Conservation (phyloP, 1,140 invertebrate species). For the Calephelis nemesis region DNA sequence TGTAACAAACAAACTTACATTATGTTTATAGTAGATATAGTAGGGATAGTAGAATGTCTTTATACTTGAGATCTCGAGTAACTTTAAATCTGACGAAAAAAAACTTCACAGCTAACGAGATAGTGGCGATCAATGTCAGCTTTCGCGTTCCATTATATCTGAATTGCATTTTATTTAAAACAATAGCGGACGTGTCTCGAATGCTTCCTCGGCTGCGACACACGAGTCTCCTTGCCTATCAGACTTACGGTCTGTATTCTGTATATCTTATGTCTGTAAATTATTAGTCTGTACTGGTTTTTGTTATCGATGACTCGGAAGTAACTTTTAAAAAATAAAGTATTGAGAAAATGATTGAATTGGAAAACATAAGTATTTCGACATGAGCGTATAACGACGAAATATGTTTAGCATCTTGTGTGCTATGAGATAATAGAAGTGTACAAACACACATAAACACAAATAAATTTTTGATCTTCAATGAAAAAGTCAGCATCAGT, state of each 20-base stretch:
- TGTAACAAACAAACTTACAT: no score
- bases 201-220: slow-evolving; percentile 39
- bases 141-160: slow-evolving; percentile 39
- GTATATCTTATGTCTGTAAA: no score
- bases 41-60: no score
- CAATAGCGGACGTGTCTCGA: slow-evolving; percentile 52
- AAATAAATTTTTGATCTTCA: no score
- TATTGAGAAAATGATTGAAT: no score
- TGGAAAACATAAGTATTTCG: neutral
- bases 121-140: slow-evolving; percentile 36
- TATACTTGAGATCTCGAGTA: neutral
- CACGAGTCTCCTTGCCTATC: slow-evolving; percentile 36
- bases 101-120: slow-evolving; percentile 42
- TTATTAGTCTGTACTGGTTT: slow-evolving; percentile 24
- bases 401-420: no score
- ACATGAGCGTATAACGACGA: neutral
- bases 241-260: slow-evolving; percentile 23
- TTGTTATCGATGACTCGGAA: slow-evolving; percentile 20
- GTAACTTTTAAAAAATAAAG: slow-evolving; percentile 6
- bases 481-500: no score
- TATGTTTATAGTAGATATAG: no score
- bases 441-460: no score
- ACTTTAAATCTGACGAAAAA: slow-evolving; percentile 19
- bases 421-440: no score
- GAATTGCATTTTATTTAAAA: slow-evolving; percentile 52